These are phyloP conservation scores for Sebastes aleutianus DNA, from an alignment of 2,797 vertebrate genomes.

Conservation along the genomic window DNA sequence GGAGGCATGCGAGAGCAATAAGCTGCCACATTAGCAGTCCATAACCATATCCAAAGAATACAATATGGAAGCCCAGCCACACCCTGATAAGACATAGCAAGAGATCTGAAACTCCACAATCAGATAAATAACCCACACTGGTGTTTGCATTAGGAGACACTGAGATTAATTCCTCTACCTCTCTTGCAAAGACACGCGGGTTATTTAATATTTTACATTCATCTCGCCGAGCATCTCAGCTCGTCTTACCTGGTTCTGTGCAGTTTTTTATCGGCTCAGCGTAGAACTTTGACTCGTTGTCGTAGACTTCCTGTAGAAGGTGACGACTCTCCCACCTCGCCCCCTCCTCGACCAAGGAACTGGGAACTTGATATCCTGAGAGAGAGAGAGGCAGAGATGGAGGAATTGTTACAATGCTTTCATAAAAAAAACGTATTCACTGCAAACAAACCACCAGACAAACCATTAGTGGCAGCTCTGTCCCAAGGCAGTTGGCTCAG, in stretches of 20 bases:
- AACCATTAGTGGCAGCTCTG: conserved; percentile 13
- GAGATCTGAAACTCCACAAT: no score
- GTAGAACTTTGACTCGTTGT: conserved; percentile 77
- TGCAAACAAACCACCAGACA: not conserved
- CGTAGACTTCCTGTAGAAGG: conserved; percentile 80
- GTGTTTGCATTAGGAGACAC: not conserved
- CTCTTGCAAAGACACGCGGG: not conserved
- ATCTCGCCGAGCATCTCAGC: not conserved
- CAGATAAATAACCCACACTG: not conserved
- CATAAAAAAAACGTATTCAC: not conserved
- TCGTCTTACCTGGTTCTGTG: conserved; percentile 89
- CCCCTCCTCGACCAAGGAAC: conserved; percentile 57
- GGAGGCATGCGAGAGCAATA: not conserved
- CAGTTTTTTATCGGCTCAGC: conserved; percentile 83
- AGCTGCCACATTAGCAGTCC: not conserved
- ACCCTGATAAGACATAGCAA: not conserved
- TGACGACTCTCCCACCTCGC: conserved; percentile 81
- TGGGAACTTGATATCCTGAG: conserved; percentile 78
- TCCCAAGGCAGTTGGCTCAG: not conserved
- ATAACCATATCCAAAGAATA: not conserved
- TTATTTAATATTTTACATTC: not conserved
- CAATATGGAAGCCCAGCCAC: not conserved
- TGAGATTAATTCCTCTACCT: not conserved
- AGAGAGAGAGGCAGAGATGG: not conserved
- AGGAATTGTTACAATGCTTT: not conserved